Evolutionary conservation across 2,888 invertebrate species (phyloP).

Genomic region (Euproctis similis): DNA sequence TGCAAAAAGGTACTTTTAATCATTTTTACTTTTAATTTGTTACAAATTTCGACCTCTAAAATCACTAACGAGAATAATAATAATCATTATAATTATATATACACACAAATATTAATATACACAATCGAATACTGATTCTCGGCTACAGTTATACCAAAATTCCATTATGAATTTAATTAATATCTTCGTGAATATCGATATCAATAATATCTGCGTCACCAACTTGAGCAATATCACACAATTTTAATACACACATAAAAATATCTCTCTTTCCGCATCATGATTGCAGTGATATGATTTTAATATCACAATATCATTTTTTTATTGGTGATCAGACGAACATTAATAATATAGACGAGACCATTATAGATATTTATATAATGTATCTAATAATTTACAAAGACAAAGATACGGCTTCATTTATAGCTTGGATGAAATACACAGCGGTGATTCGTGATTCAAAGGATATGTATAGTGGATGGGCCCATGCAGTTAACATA

Average conservation of each 20-base stretch:
- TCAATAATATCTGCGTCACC: conserved; percentile 45
- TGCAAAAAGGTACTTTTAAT: conserved; percentile 58
- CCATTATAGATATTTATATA: conserved; percentile 15
- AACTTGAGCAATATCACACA: conserved; percentile 63
- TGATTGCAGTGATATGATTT: conserved; percentile 66
- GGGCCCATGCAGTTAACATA: conserved; percentile 54
- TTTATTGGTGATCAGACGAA: too few species aligned
- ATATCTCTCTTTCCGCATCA: conserved; percentile 53
- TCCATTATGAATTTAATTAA: conserved; percentile 17
- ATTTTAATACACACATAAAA: conserved; percentile 69
- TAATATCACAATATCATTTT: conserved; percentile 62
- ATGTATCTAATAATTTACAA: conserved; percentile 14
- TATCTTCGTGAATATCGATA: conserved; percentile 34
- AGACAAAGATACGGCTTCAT: conserved; percentile 13
- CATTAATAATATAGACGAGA: conserved; percentile 32
- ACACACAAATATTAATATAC: conserved; percentile 47
- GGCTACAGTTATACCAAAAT: conserved; percentile 37
- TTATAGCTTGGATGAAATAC: not conserved
- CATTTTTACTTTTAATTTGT: too few species aligned
- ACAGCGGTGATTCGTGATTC: conserved; percentile 34
- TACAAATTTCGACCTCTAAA: conserved; percentile 62
- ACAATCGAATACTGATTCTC: too few species aligned
- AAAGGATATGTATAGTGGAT: conserved; percentile 40
- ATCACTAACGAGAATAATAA: conserved; percentile 39
- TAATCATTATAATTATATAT: conserved; percentile 36